Conservation (phyloP, 2,888 invertebrate species). For the Argyresthia albistria region DNA sequence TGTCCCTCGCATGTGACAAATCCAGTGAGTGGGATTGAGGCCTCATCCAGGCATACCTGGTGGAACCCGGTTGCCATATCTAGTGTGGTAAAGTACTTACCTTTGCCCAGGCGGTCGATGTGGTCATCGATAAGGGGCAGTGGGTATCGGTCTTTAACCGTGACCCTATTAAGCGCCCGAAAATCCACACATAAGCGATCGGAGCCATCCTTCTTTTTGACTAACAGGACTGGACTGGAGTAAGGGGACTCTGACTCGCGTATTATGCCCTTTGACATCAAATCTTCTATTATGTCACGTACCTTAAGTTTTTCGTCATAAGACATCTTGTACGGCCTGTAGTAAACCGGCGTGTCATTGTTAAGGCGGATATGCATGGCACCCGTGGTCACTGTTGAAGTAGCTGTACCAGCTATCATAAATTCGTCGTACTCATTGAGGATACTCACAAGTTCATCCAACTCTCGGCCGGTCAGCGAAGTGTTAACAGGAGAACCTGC, state of each 20-base stretch:
- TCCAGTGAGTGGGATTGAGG: not conserved
- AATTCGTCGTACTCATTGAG: constrained; percentile 9
- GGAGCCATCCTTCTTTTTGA: constrained; percentile 15
- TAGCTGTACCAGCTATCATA: constrained; percentile 10
- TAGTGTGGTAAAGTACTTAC: not conserved
- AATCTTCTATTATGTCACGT: constrained; percentile 11
- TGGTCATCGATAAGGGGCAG: not conserved
- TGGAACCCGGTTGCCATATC: not conserved
- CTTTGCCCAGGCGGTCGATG: not conserved
- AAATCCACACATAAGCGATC: constrained; percentile 9
- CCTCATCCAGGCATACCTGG: not conserved
- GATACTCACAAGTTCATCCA: constrained; percentile 4
- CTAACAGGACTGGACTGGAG: constrained; percentile 9
- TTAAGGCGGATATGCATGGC: constrained; percentile 10
- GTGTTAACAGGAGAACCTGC: constrained; percentile 7
- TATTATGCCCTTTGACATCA: constrained; percentile 12
- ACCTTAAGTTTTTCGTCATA: not conserved
- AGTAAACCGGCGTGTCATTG: constrained; percentile 4
- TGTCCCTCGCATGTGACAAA: not conserved
- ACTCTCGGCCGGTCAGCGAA: constrained; percentile 7
- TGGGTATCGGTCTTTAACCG: too few species aligned
- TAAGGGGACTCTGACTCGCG: not conserved
- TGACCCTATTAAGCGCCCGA: too few species aligned
- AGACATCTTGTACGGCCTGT: constrained; percentile 1
- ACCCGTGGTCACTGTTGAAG: constrained; percentile 14